Evolutionary conservation across 2,797 vertebrate genomes (phyloP), one percentile per base, ranked within the genome.

Genomic region (Trichosurus vulpecula): DNA sequence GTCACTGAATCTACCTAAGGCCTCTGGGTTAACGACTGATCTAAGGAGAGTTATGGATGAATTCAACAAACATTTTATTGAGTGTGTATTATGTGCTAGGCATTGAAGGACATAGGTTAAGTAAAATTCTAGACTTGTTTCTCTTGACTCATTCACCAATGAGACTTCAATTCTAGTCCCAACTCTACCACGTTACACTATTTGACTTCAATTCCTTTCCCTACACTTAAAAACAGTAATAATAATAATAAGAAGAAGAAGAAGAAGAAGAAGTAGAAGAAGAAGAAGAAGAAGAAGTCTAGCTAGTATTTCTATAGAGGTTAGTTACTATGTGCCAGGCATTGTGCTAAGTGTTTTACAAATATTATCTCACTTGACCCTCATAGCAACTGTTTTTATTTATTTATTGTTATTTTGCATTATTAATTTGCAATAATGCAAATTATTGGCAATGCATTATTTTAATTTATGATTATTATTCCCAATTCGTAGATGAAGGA

Each of bases 1-100:
- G 56, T 95, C 90, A 51, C 27, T 96, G 96, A 58, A 93, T 91
- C 61, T 90, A 1, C 22, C 55, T 2, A 61, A 51, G 3, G 66
- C 22, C 61, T 29, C 95, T 51, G 61, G 27, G 66, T 87, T 91
- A 93, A 22, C 95, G 31, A 96, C 89, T 35, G 93, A 94, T 6
- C 35, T 91, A 89, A 51, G 0, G 47, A 22, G 12, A 93, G 96
- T 57, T 95, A 2, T 52, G 54, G 6, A 74, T 89, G 29, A 0
- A 91, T 19, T 58, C 22, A 47, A 87, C 41, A 47, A 87, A 47
- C 74, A 87, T 87, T 87, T 87, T 27, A 87, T 87, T 87, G 41
- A 87, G 22, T 11, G 25, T 87, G 11, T 25, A 47, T 22, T 27
- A 47, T 47, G 22, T 87, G 41, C 4, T 9, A 87, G 41, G 22